Percentiles rank a stretch among this genome's conserved stretches.
Conservation (phyloP, 2,113 vertebrate species). For the Cyprinodon variegatus region DNA sequence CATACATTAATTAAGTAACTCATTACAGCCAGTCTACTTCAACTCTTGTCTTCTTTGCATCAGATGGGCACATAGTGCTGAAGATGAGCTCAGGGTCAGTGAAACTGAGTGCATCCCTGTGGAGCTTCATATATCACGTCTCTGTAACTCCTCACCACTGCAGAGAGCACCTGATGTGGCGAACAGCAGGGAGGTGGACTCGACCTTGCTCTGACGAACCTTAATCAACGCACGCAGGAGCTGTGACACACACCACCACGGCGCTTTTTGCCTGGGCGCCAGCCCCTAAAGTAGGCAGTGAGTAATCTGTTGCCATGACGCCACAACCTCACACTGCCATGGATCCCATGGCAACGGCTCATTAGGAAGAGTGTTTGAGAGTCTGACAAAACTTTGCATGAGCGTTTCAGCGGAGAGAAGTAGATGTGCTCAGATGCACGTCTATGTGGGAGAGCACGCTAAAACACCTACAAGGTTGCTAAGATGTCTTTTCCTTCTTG, state of each 20-base stretch:
- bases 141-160: constrained; percentile 63
- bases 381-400: constrained; percentile 32
- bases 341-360: constrained; percentile 45
- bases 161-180: constrained; percentile 30
- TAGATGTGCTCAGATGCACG: constrained; percentile 6
- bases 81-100: constrained; percentile 39
- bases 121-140: constrained; percentile 57
- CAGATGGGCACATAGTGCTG: constrained; percentile 31
- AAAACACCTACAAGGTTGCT: neutral
- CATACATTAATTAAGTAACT: neutral
- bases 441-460: constrained; percentile 8
- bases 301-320: constrained; percentile 59
- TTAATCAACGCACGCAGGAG: constrained; percentile 13
- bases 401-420: constrained; percentile 11
- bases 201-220: constrained; percentile 40
- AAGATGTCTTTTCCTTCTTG: neutral
- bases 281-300: constrained; percentile 36
- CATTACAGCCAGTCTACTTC: neutral
- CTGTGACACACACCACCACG: constrained; percentile 20
- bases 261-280: constrained; percentile 59
- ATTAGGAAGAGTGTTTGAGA: constrained; percentile 42
- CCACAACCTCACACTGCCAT: constrained; percentile 31
- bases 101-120: constrained; percentile 50
- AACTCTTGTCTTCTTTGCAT: constrained; percentile 36
- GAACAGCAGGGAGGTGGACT: constrained; percentile 33